Evolutionary conservation across 30 jellyfish, hydroid and myxozoan genomes (phyloP).

Genomic region (Aurelia coerulea): DNA sequence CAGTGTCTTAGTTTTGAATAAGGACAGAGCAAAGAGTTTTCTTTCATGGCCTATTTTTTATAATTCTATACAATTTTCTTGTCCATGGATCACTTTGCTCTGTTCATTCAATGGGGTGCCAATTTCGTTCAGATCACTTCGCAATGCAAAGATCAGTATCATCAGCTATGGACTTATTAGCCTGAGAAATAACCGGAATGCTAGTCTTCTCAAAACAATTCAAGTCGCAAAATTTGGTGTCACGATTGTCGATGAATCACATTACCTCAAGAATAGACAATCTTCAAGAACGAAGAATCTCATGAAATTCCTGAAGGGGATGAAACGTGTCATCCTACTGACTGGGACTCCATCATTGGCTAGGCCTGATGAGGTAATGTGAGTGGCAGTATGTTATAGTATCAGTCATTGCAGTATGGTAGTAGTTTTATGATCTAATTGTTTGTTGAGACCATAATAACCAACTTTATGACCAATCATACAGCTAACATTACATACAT

Average conservation of each 20-base stretch:
- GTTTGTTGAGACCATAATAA: no score
- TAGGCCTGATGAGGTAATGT: constrained; percentile 88
- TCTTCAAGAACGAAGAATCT: constrained; percentile 65
- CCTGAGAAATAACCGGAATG: constrained; percentile 14
- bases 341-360: constrained; percentile 96
- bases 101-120: no score
- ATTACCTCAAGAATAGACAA: constrained; percentile 55
- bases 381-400: not conserved
- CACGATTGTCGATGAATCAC: constrained; percentile 90
- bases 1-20: no score
- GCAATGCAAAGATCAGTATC: constrained; percentile 56
- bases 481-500: no score
- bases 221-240: constrained; percentile 72
- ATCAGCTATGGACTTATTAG: constrained; percentile 84
- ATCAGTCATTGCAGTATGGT: no score
- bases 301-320: constrained; percentile 27
- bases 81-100: no score
- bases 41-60: no score
- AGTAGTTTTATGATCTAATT: no score
- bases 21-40: no score
- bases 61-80: no score
- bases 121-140: constrained; percentile 40
- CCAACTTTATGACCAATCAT: no score
- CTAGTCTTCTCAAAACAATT: constrained; percentile 27
- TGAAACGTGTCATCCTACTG: constrained; percentile 63